These are phyloP conservation scores for Kuschelorhynchus macadamiae DNA, from an alignment of 2,888 invertebrate genomes.

Conservation along the genomic window DNA sequence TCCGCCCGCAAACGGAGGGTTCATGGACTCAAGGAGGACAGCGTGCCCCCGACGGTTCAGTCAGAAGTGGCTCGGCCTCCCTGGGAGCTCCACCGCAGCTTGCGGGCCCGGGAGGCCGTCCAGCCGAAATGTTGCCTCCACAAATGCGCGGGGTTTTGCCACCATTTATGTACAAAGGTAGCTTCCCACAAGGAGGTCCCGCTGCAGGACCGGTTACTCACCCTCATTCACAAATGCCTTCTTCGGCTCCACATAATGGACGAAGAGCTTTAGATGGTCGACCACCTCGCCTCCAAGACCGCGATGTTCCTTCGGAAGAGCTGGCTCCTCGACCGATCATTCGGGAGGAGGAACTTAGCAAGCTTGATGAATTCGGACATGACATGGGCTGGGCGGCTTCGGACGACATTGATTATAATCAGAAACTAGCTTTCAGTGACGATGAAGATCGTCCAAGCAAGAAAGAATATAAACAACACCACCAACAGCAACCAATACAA, in stretches of 20 bases:
- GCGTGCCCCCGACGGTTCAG: slow-evolving; percentile 53
- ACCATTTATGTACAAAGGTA: slow-evolving; percentile 73
- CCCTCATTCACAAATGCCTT: slow-evolving; percentile 33
- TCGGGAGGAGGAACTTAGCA: slow-evolving; percentile 92
- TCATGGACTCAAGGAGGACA: slow-evolving; percentile 51
- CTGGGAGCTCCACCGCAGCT: slow-evolving; percentile 70
- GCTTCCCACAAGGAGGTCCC: slow-evolving; percentile 54
- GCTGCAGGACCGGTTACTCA: slow-evolving; percentile 32
- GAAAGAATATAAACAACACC: slow-evolving; percentile 45
- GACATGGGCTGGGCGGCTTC: slow-evolving; percentile 94
- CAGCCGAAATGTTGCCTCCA: slow-evolving; percentile 72
- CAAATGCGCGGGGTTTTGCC: slow-evolving; percentile 82
- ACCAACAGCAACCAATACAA: slow-evolving; percentile 58
- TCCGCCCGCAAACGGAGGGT: slow-evolving; percentile 86
- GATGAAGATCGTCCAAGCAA: slow-evolving; percentile 75
- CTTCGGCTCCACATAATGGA: slow-evolving; percentile 43
- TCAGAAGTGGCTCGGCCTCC: slow-evolving; percentile 65
- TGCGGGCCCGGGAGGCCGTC: slow-evolving; percentile 71
- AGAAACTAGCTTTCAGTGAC: slow-evolving; percentile 94
- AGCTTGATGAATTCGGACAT: slow-evolving; percentile 91
- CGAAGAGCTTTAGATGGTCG: slow-evolving; percentile 58
- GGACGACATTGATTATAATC: slow-evolving; percentile 95
- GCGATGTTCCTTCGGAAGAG: slow-evolving; percentile 61
- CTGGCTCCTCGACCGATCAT: slow-evolving; percentile 87
- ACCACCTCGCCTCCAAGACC: slow-evolving; percentile 67